Base-by-base conservation (phyloP, 2,113 vertebrate genomes). In the Empidonax traillii region DNA sequence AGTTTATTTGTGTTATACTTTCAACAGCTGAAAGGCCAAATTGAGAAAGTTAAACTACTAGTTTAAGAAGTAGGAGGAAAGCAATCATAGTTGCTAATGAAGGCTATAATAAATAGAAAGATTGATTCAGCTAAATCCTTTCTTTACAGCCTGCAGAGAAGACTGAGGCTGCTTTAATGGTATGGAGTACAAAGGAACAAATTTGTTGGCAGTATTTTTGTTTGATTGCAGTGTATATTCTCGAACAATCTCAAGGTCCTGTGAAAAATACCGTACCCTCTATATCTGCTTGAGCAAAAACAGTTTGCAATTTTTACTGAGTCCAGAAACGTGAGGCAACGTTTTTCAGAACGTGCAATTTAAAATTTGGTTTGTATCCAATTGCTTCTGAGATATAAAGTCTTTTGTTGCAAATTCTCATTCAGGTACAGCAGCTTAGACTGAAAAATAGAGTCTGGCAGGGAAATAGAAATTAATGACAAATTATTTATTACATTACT, bases 41-140 rank as follows among this genome's bases (percentile, higher is more conserved):
- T 21, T 46, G 35, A 89, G 88, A 90, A 94, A 85, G 31, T 87
- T 88, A 93, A 90, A 72, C 63, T 21, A 31, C 56, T 68, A 28
- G 69, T 96, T 97, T 93, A 68, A 65, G 89, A 97, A 96, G 41
- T 53, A 93, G 46, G 30, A 79, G 5, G 65, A 80, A 96, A 43
- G 58, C 61, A 95, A 87, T 66, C 51, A 82, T 90, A 94, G 39
- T 77, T 89, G n/a, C 59, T 97, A 96, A 94, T 81, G 53, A 76
- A 41, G 12, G 8, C 35, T 92, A 33, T 79, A 94, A 94, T 76
- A 97, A 97, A 96, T 92, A 94, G 94, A 91, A 85, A 69, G 35
- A 69, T 75, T 96, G 25, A 92, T 90, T 93, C 37, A 61, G 80
- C 37, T 81, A 96, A 96, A 96, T 95, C 28, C n/a, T 85, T 95